Conservation (phyloP, 2,797 vertebrate genomes). For the Malurus splendens region DNA sequence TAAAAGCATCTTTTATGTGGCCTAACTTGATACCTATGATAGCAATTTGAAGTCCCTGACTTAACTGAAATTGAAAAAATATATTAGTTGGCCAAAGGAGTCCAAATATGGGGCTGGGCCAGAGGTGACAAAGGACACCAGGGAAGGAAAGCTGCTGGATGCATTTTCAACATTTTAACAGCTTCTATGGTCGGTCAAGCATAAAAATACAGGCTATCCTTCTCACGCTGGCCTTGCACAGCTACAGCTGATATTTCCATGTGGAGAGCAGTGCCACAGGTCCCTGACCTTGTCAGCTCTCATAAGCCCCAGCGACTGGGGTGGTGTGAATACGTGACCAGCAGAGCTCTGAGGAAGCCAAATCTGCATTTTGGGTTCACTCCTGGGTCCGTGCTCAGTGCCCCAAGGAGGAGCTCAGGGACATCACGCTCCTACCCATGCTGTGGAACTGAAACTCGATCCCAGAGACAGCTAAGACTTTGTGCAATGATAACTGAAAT, state of each 20-base stretch:
- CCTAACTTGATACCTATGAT: not conserved
- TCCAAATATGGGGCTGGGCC: not conserved
- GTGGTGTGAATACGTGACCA: not conserved
- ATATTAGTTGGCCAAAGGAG: not conserved
- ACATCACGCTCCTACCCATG: not conserved
- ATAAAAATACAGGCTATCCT: not conserved
- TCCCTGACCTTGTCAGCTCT: conserved; percentile 26
- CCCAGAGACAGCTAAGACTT: not conserved
- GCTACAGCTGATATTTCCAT: conserved; percentile 7
- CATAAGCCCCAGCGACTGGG: not conserved
- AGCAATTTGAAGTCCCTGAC: not conserved
- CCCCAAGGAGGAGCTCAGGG: not conserved
- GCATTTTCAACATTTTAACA: not conserved
- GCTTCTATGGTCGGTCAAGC: not conserved
- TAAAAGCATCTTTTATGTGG: not conserved
- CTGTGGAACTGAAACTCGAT: not conserved
- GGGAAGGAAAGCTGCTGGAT: not conserved
- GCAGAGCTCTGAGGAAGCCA: not conserved
- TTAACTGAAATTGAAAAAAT: not conserved
- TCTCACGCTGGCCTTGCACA: not conserved
- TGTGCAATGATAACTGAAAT: not conserved
- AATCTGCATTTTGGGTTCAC: not conserved
- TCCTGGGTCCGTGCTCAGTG: not conserved
- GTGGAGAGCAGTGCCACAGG: not conserved
- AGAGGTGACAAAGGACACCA: conserved; percentile 8